Conservation (phyloP, 1,140 invertebrate species). For the Drosophila jambulina region DNA sequence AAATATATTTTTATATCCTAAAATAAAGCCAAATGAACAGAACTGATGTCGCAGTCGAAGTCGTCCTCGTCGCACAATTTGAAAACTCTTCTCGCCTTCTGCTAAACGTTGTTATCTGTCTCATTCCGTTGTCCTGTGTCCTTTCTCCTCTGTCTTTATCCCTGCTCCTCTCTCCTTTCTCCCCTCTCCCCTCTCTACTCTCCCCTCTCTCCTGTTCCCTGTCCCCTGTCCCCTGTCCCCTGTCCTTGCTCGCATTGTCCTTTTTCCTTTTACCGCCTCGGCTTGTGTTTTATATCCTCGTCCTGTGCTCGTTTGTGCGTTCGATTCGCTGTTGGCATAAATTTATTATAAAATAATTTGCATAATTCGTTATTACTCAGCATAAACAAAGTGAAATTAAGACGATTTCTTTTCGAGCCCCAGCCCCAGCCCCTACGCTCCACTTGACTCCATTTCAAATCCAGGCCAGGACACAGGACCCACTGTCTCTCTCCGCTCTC, state of each 20-base stretch:
- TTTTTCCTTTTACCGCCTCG: conserved; percentile 21
- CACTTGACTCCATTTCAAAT: conserved; percentile 24
- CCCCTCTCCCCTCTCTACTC: background rate
- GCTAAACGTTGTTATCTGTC: conserved; percentile 79
- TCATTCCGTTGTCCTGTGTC: conserved; percentile 33
- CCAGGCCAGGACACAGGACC: conserved; percentile 3
- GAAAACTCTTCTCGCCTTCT: conserved; percentile 67
- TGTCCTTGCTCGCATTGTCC: conserved; percentile 6
- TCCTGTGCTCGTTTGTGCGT: conserved; percentile 74
- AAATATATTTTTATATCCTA: background rate
- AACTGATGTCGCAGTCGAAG: background rate
- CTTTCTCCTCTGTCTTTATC: background rate
- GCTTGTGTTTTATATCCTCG: conserved; percentile 69
- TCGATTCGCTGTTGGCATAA: conserved; percentile 75
- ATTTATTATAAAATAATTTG: conserved; percentile 84
- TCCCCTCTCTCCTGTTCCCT: background rate
- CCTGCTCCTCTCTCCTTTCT: background rate
- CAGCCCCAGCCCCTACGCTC: conserved; percentile 17
- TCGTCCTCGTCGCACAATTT: conserved; percentile 2
- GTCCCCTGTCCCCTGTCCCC: background rate
- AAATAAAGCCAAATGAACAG: conserved; percentile 4
- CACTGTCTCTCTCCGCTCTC: background rate
- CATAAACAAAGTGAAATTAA: conserved; percentile 84
- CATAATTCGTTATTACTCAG: conserved; percentile 84
- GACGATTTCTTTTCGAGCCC: conserved; percentile 76